Evolutionary conservation across 2,888 invertebrate genomes (phyloP).

Genomic region (Formica aserva): DNA sequence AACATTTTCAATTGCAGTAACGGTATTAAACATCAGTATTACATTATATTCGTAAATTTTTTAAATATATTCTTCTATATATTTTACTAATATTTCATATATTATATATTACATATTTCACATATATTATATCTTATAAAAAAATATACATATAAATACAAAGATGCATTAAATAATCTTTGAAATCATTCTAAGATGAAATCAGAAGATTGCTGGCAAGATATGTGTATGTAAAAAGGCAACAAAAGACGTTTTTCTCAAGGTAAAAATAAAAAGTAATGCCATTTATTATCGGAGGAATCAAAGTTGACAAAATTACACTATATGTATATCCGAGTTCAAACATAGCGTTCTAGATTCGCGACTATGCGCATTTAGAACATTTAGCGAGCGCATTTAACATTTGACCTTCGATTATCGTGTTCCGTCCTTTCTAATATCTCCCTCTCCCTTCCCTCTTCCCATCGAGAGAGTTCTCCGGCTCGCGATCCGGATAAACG

Average conservation of each 20-base stretch:
- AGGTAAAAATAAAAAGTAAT: background rate
- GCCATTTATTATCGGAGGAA: background rate
- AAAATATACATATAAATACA: background rate
- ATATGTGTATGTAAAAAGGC: background rate
- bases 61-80: background rate
- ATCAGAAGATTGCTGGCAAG: background rate
- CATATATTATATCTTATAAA: background rate
- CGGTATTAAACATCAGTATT: background rate
- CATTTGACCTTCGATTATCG: slow-evolving; percentile 79
- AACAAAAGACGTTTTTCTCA: background rate
- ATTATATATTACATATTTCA: background rate
- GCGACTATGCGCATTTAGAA: slow-evolving; percentile 42
- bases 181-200: background rate
- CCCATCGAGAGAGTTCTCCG: slow-evolving; percentile 46
- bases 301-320: background rate
- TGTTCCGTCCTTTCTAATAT: slow-evolving; percentile 77
- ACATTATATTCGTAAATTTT: background rate
- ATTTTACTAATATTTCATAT: background rate
- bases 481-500: slow-evolving; percentile 64
- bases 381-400: slow-evolving; percentile 55
- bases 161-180: background rate
- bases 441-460: slow-evolving; percentile 43
- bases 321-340: background rate
- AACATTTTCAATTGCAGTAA: background rate
- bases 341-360: background rate